phyloP scores from a whole-genome alignment of 2,888 invertebrate species.

The Polydrusus cervinus region DNA sequence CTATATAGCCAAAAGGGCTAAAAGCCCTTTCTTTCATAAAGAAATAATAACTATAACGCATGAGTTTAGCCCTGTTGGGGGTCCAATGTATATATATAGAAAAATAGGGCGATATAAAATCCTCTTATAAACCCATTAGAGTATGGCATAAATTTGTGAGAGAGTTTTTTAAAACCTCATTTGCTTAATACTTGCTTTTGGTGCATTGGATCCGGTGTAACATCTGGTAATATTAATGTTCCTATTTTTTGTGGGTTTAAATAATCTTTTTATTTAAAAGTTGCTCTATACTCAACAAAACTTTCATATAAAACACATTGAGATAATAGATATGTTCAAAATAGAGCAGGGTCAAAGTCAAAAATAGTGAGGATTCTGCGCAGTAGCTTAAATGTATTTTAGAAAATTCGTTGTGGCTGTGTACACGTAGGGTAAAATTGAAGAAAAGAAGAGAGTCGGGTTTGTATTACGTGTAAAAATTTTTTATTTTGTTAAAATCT shows the following conservation, averaged over 20 bases:
- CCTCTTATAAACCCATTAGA: constrained; percentile 54
- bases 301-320: too few species aligned
- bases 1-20: constrained; percentile 36
- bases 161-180: constrained; percentile 43
- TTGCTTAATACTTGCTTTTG: constrained; percentile 28
- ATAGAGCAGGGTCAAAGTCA: too few species aligned
- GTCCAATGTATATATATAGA: constrained; percentile 42
- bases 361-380: too few species aligned
- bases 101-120: constrained; percentile 47
- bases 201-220: background rate
- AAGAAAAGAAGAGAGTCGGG: too few species aligned
- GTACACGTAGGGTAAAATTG: too few species aligned
- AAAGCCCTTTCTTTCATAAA: constrained; percentile 44
- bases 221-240: constrained; percentile 21
- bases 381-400: too few species aligned
- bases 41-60: constrained; percentile 55
- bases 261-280: background rate
- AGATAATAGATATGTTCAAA: too few species aligned
- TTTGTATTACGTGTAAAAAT: too few species aligned
- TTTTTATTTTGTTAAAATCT: too few species aligned
- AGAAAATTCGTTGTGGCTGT: too few species aligned
- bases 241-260: background rate
- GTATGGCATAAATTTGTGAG: constrained; percentile 40
- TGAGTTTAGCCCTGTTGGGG: constrained; percentile 51
- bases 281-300: too few species aligned